Evolutionary conservation across 2,113 vertebrate genomes (phyloP).

Genomic region (Mastomys natalensis): DNA sequence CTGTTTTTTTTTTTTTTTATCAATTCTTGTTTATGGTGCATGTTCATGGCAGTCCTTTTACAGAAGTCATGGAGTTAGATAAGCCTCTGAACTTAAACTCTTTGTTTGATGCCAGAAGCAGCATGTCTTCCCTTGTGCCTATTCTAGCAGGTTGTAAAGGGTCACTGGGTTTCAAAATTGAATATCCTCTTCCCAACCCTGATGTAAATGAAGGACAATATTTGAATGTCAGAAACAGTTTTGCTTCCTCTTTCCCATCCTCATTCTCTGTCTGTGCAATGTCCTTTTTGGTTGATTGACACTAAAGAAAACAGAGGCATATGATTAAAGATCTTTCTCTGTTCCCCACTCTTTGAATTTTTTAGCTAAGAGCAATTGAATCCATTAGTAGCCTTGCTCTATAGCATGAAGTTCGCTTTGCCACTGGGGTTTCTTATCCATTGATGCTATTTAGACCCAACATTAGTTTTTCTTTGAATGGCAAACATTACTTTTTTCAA

Average conservation of each 20-base stretch:
- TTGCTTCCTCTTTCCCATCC: conserved; percentile 65
- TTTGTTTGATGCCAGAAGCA: conserved; percentile 34
- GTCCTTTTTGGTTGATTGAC: conserved; percentile 69
- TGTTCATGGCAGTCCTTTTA: conserved; percentile 10
- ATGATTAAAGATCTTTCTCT: conserved; percentile 66
- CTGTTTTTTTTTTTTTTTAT: conserved; percentile 7
- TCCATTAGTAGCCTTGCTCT: neutral
- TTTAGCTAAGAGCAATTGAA: conserved; percentile 57
- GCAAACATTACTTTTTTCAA: conserved; percentile 14
- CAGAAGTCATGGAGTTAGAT: conserved; percentile 21
- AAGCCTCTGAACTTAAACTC: conserved; percentile 54
- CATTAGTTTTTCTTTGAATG: conserved; percentile 48
- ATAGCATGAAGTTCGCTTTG: conserved; percentile 7
- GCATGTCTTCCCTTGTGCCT: conserved; percentile 54
- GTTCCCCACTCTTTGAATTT: conserved; percentile 65
- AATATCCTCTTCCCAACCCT: conserved; percentile 37
- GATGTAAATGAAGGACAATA: conserved; percentile 52
- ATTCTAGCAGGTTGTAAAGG: conserved; percentile 63
- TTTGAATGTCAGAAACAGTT: conserved; percentile 58
- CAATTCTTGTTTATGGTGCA: neutral
- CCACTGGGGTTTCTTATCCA: neutral
- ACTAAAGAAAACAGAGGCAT: conserved; percentile 36
- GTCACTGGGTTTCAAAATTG: conserved; percentile 55
- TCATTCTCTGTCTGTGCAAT: conserved; percentile 57
- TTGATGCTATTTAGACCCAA: neutral